These are phyloP conservation scores for Papilio polytes DNA, from an alignment of 1,140 invertebrate species.

Conservation along the genomic window DNA sequence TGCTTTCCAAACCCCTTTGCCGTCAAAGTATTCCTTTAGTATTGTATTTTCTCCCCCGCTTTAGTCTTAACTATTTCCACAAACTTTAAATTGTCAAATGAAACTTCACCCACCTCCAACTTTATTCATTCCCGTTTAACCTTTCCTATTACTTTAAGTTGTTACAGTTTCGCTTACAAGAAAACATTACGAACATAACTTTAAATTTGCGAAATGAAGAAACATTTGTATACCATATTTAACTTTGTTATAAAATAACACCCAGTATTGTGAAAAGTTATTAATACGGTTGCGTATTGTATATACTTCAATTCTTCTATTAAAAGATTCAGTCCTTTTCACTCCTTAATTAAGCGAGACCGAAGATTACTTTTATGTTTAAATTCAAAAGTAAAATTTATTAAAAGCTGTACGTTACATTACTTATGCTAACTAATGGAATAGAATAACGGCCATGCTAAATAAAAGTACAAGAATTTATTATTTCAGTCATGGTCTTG, in stretches of 20 bases:
- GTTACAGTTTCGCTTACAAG: neutral
- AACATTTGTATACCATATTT: neutral
- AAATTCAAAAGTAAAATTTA: neutral
- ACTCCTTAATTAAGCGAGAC: neutral
- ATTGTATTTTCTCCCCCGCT: conserved; percentile 66
- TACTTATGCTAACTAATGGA: neutral
- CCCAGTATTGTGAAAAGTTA: neutral
- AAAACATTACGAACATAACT: neutral
- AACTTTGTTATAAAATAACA: conserved; percentile 1
- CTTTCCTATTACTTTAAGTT: conserved; percentile 48
- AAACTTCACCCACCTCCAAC: conserved; percentile 66
- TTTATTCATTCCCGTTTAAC: conserved; percentile 66
- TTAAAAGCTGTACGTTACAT: neutral
- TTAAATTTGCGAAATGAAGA: neutral
- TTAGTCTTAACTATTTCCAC: conserved; percentile 51
- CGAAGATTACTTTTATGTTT: neutral
- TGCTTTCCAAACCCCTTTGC: conserved; percentile 50
- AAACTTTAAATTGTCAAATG: conserved; percentile 78
- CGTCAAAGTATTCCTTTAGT: conserved; percentile 30
- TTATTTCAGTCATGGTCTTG: conserved; percentile 45
- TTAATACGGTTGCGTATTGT: no score
- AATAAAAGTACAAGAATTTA: conserved; percentile 19
- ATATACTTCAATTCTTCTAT: neutral
- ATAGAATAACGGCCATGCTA: neutral
- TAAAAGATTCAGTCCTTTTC: neutral